Evolutionary conservation across 2,113 vertebrate species (phyloP).

Genomic region (Heterotilapia buettikoferi): DNA sequence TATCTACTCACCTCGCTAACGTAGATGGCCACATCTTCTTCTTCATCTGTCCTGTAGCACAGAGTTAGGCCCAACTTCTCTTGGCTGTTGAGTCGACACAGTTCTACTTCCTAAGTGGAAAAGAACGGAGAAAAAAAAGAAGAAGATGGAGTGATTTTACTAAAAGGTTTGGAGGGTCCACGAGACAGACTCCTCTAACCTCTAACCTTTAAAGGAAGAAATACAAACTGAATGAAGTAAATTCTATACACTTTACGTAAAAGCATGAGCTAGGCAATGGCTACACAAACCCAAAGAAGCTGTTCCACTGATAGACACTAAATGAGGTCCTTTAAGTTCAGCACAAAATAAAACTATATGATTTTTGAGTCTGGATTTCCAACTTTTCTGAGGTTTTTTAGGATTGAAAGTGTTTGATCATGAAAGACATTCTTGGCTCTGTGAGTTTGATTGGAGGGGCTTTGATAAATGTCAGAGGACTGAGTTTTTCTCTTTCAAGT

Average conservation of each 20-base stretch:
- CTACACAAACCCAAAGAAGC: background rate
- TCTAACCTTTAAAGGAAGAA: background rate
- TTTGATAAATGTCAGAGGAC: slow-evolving; percentile 55
- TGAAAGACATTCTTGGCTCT: slow-evolving; percentile 38
- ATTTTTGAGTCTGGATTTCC: slow-evolving; percentile 4
- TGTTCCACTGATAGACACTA: background rate
- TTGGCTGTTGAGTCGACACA: slow-evolving; percentile 86
- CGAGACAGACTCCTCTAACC: background rate
- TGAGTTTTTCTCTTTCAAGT: slow-evolving; percentile 40
- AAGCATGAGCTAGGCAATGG: background rate
- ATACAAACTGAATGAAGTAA: background rate
- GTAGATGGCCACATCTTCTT: slow-evolving; percentile 91
- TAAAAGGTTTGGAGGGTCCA: background rate
- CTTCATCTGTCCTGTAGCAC: slow-evolving; percentile 94
- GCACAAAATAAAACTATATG: background rate
- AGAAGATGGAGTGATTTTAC: background rate
- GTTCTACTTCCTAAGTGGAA: slow-evolving; percentile 84
- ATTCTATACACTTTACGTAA: background rate
- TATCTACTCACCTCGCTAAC: slow-evolving; percentile 84
- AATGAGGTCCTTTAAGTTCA: background rate
- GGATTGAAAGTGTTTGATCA: slow-evolving; percentile 45
- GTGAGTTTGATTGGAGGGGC: slow-evolving; percentile 18
- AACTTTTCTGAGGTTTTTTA: slow-evolving; percentile 6
- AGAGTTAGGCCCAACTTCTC: slow-evolving; percentile 95
- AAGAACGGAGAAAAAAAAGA: background rate